Conservation (phyloP, 1,140 invertebrate genomes). For the Phthorimaea operculella region DNA sequence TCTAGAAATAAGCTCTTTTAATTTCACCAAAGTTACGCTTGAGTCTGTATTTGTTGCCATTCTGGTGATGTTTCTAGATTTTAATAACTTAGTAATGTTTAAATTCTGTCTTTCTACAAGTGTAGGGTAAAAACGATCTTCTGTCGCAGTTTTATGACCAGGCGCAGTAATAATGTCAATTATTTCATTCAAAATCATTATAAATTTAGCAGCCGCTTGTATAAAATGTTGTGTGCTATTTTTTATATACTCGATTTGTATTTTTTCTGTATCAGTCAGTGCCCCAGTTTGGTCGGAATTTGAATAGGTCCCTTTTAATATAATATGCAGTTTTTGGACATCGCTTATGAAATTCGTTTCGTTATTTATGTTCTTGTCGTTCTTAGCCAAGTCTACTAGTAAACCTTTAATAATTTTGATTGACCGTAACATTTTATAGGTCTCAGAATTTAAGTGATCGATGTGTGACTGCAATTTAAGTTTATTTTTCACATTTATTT, state of each 20-base stretch:
- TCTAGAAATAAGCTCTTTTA: slow-evolving; percentile 33
- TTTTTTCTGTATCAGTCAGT: slow-evolving; percentile 24
- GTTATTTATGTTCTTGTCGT: slow-evolving; percentile 1
- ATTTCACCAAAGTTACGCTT: slow-evolving; percentile 16
- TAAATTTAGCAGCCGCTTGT: slow-evolving; percentile 40
- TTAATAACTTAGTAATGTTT: too few species aligned
- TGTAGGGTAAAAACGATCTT: not conserved
- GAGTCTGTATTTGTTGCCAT: too few species aligned
- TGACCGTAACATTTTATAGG: slow-evolving; percentile 31
- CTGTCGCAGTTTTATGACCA: not conserved
- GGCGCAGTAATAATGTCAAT: slow-evolving; percentile 24
- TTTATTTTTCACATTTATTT: slow-evolving; percentile 22
- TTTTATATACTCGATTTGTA: slow-evolving; percentile 44
- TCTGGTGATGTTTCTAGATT: too few species aligned
- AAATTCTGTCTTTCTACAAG: too few species aligned
- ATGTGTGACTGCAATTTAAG: slow-evolving; percentile 29
- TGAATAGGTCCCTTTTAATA: slow-evolving; percentile 28
- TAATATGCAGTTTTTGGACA: slow-evolving; percentile 31
- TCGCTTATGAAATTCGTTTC: slow-evolving; percentile 16
- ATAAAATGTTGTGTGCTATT: slow-evolving; percentile 37
- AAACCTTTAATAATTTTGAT: slow-evolving; percentile 39
- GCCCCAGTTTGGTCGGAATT: slow-evolving; percentile 10
- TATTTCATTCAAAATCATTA: slow-evolving; percentile 36
- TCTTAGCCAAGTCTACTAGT: slow-evolving; percentile 24
- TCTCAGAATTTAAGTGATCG: slow-evolving; percentile 32